These are phyloP conservation scores for Sympetrum striolatum DNA, from an alignment of 2,888 invertebrate genomes.

Conservation along the genomic window DNA sequence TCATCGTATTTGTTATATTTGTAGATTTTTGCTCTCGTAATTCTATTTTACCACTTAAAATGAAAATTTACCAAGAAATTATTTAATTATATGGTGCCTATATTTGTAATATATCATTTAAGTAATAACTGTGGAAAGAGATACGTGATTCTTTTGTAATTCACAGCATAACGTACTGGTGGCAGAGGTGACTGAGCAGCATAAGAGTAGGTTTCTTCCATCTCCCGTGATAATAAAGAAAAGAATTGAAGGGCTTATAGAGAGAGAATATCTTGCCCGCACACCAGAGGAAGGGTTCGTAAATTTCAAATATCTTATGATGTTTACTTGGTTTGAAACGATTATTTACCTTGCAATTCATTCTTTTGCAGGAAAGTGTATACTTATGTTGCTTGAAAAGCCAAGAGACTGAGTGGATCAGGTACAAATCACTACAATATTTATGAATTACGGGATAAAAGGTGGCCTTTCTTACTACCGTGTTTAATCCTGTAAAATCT, in stretches of 20 bases:
- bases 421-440: slow-evolving; percentile 60
- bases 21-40: too few relatives aligned
- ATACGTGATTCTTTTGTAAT: slow-evolving; percentile 47
- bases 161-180: slow-evolving; percentile 89
- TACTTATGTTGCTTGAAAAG: slow-evolving; percentile 87
- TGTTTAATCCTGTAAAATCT: slow-evolving; percentile 4
- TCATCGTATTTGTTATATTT: too few relatives aligned
- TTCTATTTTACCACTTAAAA: neutral
- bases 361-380: slow-evolving; percentile 78
- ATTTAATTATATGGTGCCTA: neutral
- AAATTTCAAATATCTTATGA: neutral
- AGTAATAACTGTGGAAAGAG: too few relatives aligned
- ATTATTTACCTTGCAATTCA: slow-evolving; percentile 46
- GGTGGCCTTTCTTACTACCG: slow-evolving; percentile 10
- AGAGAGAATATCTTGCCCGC: slow-evolving; percentile 97
- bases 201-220: slow-evolving; percentile 96
- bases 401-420: slow-evolving; percentile 62
- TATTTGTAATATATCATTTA: too few relatives aligned
- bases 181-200: slow-evolving; percentile 96
- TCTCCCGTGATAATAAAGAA: slow-evolving; percentile 99
- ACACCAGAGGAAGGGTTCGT: slow-evolving; percentile 86
- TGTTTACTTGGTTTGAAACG: neutral
- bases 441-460: slow-evolving; percentile 14
- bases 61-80: neutral
- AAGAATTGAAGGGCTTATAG: slow-evolving; percentile 98